A percentile compares a stretch with the other conserved stretches of the same genome.
Evolutionary conservation across 2,113 vertebrate genomes (phyloP).

Genomic region (Pedionomus torquatus): DNA sequence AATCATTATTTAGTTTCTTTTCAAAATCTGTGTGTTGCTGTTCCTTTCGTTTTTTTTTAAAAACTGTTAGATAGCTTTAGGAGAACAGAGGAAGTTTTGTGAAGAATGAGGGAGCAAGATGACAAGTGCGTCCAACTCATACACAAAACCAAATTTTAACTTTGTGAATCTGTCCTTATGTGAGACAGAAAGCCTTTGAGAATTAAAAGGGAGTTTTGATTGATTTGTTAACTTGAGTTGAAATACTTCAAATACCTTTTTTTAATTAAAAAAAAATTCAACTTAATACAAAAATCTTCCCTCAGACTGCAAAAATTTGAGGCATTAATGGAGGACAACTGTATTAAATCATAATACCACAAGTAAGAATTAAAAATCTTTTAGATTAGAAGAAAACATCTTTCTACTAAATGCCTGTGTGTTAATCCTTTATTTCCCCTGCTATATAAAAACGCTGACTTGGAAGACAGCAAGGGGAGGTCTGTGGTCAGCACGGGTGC

Average conservation of each 20-base stretch:
- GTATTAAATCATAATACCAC: not conserved
- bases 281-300: not conserved
- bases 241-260: not conserved
- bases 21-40: not conserved
- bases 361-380: not conserved
- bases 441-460: not conserved
- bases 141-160: not conserved
- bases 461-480: not conserved
- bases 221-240: not conserved
- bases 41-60: slow-evolving; percentile 4
- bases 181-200: not conserved
- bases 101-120: not conserved
- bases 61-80: not conserved
- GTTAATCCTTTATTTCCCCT: not conserved
- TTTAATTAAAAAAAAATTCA: not conserved
- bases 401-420: not conserved
- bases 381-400: not conserved
- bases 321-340: not conserved
- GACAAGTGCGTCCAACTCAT: not conserved
- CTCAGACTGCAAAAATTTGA: not conserved
- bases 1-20: not conserved
- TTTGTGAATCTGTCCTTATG: not conserved
- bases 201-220: not conserved
- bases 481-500: not conserved
- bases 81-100: not conserved